Base-by-base conservation (phyloP, 2,113 vertebrate species). In the Macquaria ambigua region DNA sequence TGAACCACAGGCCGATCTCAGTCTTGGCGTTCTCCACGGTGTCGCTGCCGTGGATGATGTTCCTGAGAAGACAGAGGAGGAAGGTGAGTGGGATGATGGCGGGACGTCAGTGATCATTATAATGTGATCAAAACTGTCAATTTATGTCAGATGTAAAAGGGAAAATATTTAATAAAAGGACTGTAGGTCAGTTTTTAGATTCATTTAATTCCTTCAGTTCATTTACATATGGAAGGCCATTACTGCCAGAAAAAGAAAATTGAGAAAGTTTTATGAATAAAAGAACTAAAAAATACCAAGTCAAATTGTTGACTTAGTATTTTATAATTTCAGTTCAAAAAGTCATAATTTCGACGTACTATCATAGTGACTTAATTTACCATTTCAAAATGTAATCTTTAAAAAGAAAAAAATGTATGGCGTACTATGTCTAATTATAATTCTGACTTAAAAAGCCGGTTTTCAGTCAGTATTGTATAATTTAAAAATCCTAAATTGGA, bases 31-130 rank as follows among this genome's bases (percentile, higher is more conserved):
- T 99, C 31, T 97, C 96, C 23, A 98, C 95, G 0, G 98, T 98
- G 92, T 99, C 98, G 0, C 98, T 99, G 93, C 98, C 98, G 0
- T 99, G 98, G 91, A 99, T 97, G 95, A 99, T 97, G 96, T 99
- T 99, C 94, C 98, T 99, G 92, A 1, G 39, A 9, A 59, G 8
- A 52, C 0, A 1, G 7, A 43, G 15, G 6, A 25, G 41, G 25
- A 43, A 0, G 37, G 37, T 50, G 3, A 12, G 14, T 7, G 46
- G 56, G 52, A 1, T 12, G 3, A 43, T 12, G 20, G 31, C 12
- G 14, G 46, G 46, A 16, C 48, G 48, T 18, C 52, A 11, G 25
- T 28, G 46, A 50, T 28, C 14, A 16, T 18, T 18, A 31, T 8
- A 7, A 31, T 18, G 25, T 3, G 2, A 61, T 28, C 56, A 59